These are phyloP conservation scores for Clanis bilineata DNA, from an alignment of 2,888 invertebrate species.

Conservation along the genomic window DNA sequence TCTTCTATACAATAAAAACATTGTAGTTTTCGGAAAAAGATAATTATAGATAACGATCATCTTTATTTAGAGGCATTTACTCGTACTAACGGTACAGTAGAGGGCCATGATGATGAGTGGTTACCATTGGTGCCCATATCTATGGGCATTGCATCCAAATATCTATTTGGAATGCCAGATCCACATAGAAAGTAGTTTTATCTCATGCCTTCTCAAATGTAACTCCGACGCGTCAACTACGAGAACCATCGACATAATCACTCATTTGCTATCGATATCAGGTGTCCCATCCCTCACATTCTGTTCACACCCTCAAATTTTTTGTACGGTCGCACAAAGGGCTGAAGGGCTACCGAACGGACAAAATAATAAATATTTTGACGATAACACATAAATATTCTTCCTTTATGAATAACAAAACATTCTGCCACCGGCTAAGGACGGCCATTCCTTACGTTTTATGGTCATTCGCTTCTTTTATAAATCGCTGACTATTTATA, in stretches of 20 bases:
- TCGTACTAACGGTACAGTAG: too few relatives aligned
- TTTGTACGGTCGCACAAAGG: conserved; percentile 74
- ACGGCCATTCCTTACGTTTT: conserved; percentile 70
- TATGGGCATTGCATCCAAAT: too few relatives aligned
- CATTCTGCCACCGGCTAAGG: conserved; percentile 64
- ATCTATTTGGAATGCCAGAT: too few relatives aligned
- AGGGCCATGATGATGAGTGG: too few relatives aligned
- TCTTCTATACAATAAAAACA: too few relatives aligned
- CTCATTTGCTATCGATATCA: background rate
- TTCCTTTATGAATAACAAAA: conserved; percentile 80
- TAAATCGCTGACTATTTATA: conserved; percentile 75
- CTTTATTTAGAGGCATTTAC: too few relatives aligned
- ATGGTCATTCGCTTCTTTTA: conserved; percentile 69
- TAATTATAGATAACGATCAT: too few relatives aligned
- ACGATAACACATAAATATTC: conserved; percentile 81
- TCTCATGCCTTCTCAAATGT: background rate
- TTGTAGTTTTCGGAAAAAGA: too few relatives aligned
- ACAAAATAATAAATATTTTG: conserved; percentile 82
- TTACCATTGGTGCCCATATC: too few relatives aligned
- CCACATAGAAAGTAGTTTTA: too few relatives aligned
- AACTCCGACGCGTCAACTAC: background rate
- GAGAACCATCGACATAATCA: conserved; percentile 25
- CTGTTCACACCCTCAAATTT: conserved; percentile 75
- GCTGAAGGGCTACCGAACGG: conserved; percentile 69
- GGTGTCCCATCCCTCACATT: conserved; percentile 46